phyloP scores from a whole-genome alignment of 2,888 invertebrate species.

The Euplexia lucipara region DNA sequence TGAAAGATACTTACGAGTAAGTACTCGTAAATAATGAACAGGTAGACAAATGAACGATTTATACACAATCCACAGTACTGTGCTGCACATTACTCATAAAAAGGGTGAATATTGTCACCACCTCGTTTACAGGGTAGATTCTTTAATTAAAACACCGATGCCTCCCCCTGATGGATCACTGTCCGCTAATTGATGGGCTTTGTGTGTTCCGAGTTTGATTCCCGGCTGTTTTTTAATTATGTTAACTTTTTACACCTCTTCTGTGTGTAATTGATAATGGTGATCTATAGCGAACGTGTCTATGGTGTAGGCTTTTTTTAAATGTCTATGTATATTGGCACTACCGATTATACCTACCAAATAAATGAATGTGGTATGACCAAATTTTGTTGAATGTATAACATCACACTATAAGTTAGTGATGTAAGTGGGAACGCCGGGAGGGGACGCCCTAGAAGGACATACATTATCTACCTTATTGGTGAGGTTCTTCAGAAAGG shows the following conservation, averaged over 20 bases:
- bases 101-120: conserved; percentile 61
- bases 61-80: neutral
- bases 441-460: too few relatives aligned
- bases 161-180: conserved; percentile 78
- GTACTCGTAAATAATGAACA: neutral
- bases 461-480: too few relatives aligned
- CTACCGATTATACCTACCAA: too few relatives aligned
- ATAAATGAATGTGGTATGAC: too few relatives aligned
- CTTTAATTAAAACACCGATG: conserved; percentile 78
- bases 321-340: too few relatives aligned
- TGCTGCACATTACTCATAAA: conserved; percentile 58
- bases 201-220: conserved; percentile 59
- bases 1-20: too few relatives aligned
- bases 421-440: too few relatives aligned
- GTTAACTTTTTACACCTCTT: conserved; percentile 65
- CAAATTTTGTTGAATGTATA: too few relatives aligned
- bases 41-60: conserved; percentile 6
- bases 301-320: conserved; percentile 4
- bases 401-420: too few relatives aligned
- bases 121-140: conserved; percentile 65
- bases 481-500: too few relatives aligned
- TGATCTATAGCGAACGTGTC: neutral
- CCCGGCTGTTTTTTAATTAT: conserved; percentile 61
- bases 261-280: conserved; percentile 36
- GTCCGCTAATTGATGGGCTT: conserved; percentile 76